Evolutionary conservation across 1,140 invertebrate species (phyloP), one percentile per base, ranked within the genome.

Genomic region (Episyrphus balteatus): DNA sequence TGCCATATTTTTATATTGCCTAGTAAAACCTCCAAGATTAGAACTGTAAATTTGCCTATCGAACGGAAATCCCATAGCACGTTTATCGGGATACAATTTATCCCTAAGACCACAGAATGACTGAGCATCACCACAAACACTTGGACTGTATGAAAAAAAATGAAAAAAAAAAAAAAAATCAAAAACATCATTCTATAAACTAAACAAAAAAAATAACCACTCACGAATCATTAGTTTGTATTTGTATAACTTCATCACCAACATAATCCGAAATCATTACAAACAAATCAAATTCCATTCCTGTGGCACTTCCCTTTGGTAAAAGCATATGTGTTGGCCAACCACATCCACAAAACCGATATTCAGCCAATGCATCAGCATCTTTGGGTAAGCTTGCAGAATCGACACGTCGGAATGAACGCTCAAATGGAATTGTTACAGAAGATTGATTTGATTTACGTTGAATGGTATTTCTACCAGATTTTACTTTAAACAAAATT

Each of bases 391-490:
- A 57, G 44, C 58, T 53, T 21, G 39, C 49, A 9, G 54, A 54
- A 11, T 70, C 72, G 38, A 82, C 59, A 44, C 80, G 71, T 12
- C 77, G 67, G 70, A 83, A 83, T 6, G 76, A 80, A 32, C 74
- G 69, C 39, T 81, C 79, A 49, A 77, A 79, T 5, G 80, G 76
- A 55, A 82, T 78, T 1, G 80, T 81, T 10, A 84, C 73, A n/a
- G 74, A 74, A 2, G 80, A 81, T 1, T 80, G 69, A 0, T 56
- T 62, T 0, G 79, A 82, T 2, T 58, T 55, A 33, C 81, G 72
- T 2, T 62, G 66, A 12, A 83, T 71, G 3, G 57, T 70, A 49
- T 80, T 83, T 26, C 58, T 58, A 3, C 78, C 77, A 7, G 74
- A 73, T 44, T 67, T 65, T 50, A 80, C 77, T 79, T 52, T 0